Conservation (phyloP, 2,797 vertebrate genomes). For the Ambastaia sidthimunki region DNA sequence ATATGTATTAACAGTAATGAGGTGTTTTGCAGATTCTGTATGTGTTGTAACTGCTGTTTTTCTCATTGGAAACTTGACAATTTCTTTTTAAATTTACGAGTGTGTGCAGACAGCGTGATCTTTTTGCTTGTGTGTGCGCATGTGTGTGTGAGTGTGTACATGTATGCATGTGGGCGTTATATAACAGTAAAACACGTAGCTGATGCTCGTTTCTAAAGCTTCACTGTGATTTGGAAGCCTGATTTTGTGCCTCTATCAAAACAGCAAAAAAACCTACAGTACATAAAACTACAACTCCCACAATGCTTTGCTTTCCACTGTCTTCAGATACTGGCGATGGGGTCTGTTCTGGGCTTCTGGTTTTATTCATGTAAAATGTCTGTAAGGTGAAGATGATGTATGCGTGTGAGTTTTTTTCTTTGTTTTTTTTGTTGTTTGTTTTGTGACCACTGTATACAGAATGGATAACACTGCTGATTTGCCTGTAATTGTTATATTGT, state of each 20-base stretch:
- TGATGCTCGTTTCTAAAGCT: constrained; percentile 59
- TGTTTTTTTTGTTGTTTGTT: neutral
- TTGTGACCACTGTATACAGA: constrained; percentile 50
- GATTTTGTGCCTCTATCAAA: constrained; percentile 71
- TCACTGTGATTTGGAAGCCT: constrained; percentile 68
- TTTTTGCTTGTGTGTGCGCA: constrained; percentile 11
- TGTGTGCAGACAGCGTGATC: constrained; percentile 50
- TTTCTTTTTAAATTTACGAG: constrained; percentile 58
- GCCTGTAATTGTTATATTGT: constrained; percentile 45
- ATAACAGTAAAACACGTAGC: constrained; percentile 56
- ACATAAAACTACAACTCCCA: constrained; percentile 49
- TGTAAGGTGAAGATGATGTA: constrained; percentile 34
- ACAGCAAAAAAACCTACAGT: constrained; percentile 8
- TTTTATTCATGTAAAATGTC: constrained; percentile 44
- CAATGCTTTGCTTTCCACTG: constrained; percentile 38
- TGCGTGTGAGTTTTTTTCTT: neutral
- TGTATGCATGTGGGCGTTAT: constrained; percentile 49
- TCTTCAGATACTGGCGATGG: constrained; percentile 30
- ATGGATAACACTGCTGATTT: constrained; percentile 47
- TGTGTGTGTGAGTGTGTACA: constrained; percentile 20
- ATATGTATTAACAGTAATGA: constrained; percentile 55
- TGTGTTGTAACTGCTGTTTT: constrained; percentile 78
- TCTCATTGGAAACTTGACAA: constrained; percentile 70
- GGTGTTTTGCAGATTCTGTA: constrained; percentile 74
- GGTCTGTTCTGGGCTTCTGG: constrained; percentile 49